Base-by-base conservation (phyloP, 1,140 invertebrate species). In the Coenobita brevimanus region DNA sequence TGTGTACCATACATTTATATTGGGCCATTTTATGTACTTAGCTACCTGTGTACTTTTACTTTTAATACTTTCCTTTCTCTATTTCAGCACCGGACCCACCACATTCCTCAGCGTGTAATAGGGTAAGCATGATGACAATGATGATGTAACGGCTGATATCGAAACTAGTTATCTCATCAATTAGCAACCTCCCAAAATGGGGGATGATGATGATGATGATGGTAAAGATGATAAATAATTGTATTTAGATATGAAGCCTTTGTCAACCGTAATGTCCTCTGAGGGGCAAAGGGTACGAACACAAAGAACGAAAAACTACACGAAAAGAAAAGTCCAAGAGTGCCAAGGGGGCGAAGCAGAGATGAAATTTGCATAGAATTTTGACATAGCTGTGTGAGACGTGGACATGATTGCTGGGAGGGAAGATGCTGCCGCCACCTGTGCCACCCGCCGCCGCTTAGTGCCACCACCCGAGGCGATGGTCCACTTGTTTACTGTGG, bases 401-500 rank as follows among this genome's bases (percentile, higher is more conserved):
- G 36, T 17, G 54, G 50, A 46, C 43, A 46, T 27, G 76, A 50
- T 50, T 41, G 69, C 50, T 41, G 82, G 67, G n/a, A 69, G 67
- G 27, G 67, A 30, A 30, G 50, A 15, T 10, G 33, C 17, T 41
- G 17, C 67, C 33, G 21, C 46, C 67, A 4, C 71, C 73, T 69
- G 46, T 54, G 62, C 54, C 54, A 21, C 71, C n/a, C 54, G 50
- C 10, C 54, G 82, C 73, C 3, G 33, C 75, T 38, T 85, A 71
- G 69, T 71, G 43, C 71, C 24, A 60, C 43, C 54, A 21, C 27
- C n/a, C 21, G 33, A n/a, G 50, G 69, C 71, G 10, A 38, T 71
- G 82, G 6, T 50, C 46, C 46, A 76, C 76, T 85, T 85, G 82
- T 85, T 85, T 76, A 85, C 82, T 62, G 24, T 69, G 82, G 82